Evolutionary conservation across 2,888 invertebrate genomes (phyloP), one percentile per base, ranked within the genome.

Genomic region (Holacanthella duospinosa): DNA sequence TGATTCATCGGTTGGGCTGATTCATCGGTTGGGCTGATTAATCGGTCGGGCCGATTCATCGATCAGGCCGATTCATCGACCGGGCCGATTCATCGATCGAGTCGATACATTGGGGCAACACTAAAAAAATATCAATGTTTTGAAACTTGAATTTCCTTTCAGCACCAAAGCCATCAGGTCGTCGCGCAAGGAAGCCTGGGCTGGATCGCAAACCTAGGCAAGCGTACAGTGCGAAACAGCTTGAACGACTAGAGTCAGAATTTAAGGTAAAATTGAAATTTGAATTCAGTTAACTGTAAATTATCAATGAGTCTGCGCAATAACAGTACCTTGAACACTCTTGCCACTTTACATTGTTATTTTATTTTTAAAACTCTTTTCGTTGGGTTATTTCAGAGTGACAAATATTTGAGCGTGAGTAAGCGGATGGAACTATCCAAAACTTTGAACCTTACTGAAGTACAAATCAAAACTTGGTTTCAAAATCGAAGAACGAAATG

Each of bases 401-500:
- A 96, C 80, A 95, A 96, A 77, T 96, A 96, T 77, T 81, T 96
- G 61, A 94, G 93, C 77, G 95, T 96, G 0, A 92, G 89, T 74
- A 96, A 95, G 77, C 81, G 96, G 61, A 88, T 93, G 86, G 93
- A 95, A 74, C 80, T 96, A 2, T 93, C 94, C 0, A 90, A 92
- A 77, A 86, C 87, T 0, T 78, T 96, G 36, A 88, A 85, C 70
- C 81, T 95, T 55, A 93, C 93, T 0, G 94, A 95, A 79, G 93
- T 93, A 0, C 94, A 95, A 79, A 93, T 95, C 71, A 95, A 95
- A 77, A 94, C 94, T 0, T 94, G 94, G 94, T 94, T 94, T 76
- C 93, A 93, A 78, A 93, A 95, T 76, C 82, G 95, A 64, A 82
- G 95, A 66, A 96, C 95, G 0, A 95, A 96, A 77, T 95, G 94